A percentile compares a stretch with the other conserved stretches of the same genome.
Evolutionary conservation across 2,888 invertebrate genomes (phyloP).

Genomic region (Chymomyza fuscimana): DNA sequence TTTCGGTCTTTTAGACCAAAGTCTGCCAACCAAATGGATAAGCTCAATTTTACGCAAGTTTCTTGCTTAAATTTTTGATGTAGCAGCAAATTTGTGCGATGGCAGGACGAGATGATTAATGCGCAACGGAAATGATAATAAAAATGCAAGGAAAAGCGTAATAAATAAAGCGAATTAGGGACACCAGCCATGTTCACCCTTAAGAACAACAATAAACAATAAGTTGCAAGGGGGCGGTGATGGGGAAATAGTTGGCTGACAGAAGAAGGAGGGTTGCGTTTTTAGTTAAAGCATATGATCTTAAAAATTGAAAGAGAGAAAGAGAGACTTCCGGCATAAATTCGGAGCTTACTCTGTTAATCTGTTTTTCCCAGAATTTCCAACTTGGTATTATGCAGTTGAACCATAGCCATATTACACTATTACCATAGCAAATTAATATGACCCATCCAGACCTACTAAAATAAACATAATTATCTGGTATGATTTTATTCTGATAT

Average conservation of each 20-base stretch:
- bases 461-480: no score
- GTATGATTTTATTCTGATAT: no score
- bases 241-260: background rate
- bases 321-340: background rate
- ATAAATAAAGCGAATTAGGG: slow-evolving; percentile 68
- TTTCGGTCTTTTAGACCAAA: slow-evolving; percentile 37
- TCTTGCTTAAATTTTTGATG: slow-evolving; percentile 48
- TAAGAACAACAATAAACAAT: background rate
- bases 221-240: background rate
- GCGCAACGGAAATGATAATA: slow-evolving; percentile 70
- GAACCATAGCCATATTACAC: no score
- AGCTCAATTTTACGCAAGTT: slow-evolving; percentile 64
- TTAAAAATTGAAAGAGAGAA: background rate
- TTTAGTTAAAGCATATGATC: background rate
- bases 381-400: no score
- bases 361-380: no score
- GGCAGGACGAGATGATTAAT: slow-evolving; percentile 67
- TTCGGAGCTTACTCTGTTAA: no score
- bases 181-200: background rate
- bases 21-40: slow-evolving; percentile 11
- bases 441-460: no score
- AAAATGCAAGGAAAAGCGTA: slow-evolving; percentile 70
- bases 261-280: background rate
- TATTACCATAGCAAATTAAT: no score
- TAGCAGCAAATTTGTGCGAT: slow-evolving; percentile 49